phyloP scores from a whole-genome alignment of 2,113 vertebrate genomes.

The Phyllopteryx taeniolatus region DNA sequence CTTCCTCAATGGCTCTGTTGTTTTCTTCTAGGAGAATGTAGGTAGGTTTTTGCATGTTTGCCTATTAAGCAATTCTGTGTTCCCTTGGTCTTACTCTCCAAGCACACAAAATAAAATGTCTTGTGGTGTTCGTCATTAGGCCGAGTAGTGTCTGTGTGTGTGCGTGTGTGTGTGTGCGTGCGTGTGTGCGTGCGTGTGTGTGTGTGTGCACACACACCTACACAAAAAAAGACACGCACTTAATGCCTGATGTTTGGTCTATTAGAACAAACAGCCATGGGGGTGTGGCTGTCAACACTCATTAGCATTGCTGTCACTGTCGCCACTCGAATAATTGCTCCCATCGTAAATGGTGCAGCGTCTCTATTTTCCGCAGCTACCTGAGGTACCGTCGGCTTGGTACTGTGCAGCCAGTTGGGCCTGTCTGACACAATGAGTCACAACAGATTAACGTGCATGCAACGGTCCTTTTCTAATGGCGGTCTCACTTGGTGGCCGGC shows the following conservation, averaged over 20 bases:
- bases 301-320: conserved; percentile 63
- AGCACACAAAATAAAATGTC: conserved; percentile 2
- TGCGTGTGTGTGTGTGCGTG: not conserved
- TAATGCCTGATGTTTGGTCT: conserved; percentile 53
- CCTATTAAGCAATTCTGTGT: conserved; percentile 2
- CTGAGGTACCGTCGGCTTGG: conserved; percentile 23
- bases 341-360: conserved; percentile 49
- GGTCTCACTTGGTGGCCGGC: conserved; percentile 12
- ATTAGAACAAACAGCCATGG: conserved; percentile 63
- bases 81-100: conserved; percentile 11
- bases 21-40: conserved; percentile 14
- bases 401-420: conserved; percentile 20
- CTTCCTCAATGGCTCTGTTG: conserved; percentile 25
- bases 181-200: not conserved
- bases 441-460: conserved; percentile 45
- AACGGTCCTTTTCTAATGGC: conserved; percentile 40
- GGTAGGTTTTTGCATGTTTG: conserved; percentile 4
- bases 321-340: conserved; percentile 62
- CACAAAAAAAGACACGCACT: conserved; percentile 22
- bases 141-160: not conserved
- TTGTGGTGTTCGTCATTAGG: not conserved
- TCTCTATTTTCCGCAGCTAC: conserved; percentile 26
- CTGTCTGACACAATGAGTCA: conserved; percentile 58
- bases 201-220: not conserved
- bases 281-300: conserved; percentile 66